Base-by-base conservation (phyloP, 2,797 vertebrate species). In the Sebastes minor region DNA sequence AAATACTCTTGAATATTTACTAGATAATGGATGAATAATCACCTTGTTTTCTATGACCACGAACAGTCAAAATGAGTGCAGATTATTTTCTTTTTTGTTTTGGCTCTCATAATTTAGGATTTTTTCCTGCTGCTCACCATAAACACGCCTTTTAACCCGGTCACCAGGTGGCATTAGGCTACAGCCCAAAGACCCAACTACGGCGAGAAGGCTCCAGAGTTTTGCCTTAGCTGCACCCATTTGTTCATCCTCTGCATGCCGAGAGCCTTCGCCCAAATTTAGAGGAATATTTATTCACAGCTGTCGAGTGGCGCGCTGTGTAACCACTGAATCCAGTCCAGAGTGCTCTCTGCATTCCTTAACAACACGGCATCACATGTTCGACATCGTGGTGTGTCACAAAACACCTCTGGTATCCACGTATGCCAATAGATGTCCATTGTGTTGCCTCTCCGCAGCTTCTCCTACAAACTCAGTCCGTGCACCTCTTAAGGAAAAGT, bases 401-500 rank as follows among this genome's bases (percentile, higher is more conserved):
- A 74, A 63, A 90, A 89, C 87, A 82, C 78, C 76, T 69, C 74
- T 52, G 68, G 85, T 80, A 78, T 86, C 83, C 77, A 55, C 49
- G 74, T 78, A 83, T 68, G 72, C 84, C 80, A 57, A 80, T 80
- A 84, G 81, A 76, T 35, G 73, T 81, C 80, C 77, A 80, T 88
- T 88, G 88, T 87, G 80, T 81, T 71, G 64, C 42, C 71, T 86
- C 76, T 74, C 76, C 70, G 60, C 83, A 86, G 80, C 81, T 83
- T 79, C 82, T 52, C 76, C 71, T 53, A 57, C 83, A 80, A 85
- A 78, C 79, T 84, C 88, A 85, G 82, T 84, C 83, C 73, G 81
- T 85, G 91, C 90, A 87, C 89, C 89, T 91, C 82, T 86, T 88
- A 74, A 86, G 86, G 91, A 94, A 93, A 95, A 95, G 95, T 96